Conservation (phyloP, 2,888 invertebrate species). For the Nymphalis c-album region DNA sequence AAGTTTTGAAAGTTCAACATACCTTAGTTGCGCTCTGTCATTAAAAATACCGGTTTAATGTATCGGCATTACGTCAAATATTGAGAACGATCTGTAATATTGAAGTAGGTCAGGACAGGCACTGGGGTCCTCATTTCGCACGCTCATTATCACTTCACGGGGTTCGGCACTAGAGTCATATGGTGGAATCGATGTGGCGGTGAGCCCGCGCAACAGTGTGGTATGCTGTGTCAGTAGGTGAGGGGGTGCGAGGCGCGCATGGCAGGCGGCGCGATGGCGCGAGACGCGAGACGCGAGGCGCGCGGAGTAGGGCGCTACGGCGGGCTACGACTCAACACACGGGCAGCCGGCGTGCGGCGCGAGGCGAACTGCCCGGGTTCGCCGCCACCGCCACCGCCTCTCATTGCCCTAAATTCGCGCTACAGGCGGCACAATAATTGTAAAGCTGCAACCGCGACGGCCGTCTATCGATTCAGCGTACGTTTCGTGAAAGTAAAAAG, state of each 20-base stretch:
- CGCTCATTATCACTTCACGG: slow-evolving; percentile 42
- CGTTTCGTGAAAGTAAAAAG: slow-evolving; percentile 74
- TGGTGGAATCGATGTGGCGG: slow-evolving; percentile 37
- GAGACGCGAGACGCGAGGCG: slow-evolving; percentile 30
- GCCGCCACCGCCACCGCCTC: slow-evolving; percentile 53
- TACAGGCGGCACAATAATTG: slow-evolving; percentile 72
- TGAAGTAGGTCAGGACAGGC: slow-evolving; percentile 48
- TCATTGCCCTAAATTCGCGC: slow-evolving; percentile 75
- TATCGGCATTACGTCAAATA: slow-evolving; percentile 40
- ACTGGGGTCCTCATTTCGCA: slow-evolving; percentile 42
- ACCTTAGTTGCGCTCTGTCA: slow-evolving; percentile 40
- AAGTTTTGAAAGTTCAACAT: slow-evolving; percentile 33
- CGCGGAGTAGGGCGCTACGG: slow-evolving; percentile 33
- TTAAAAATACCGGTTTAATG: slow-evolving; percentile 37
- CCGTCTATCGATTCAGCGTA: slow-evolving; percentile 74
- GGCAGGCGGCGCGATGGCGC: slow-evolving; percentile 61
- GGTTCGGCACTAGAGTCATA: slow-evolving; percentile 37
- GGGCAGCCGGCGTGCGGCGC: slow-evolving; percentile 66
- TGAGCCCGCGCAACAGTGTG: slow-evolving; percentile 59
- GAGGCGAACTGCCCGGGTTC: slow-evolving; percentile 60
- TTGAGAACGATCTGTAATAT: slow-evolving; percentile 43
- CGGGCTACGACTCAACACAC: slow-evolving; percentile 45
- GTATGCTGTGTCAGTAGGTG: slow-evolving; percentile 39
- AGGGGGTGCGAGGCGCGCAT: slow-evolving; percentile 42
- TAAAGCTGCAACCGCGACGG: slow-evolving; percentile 70